phyloP scores from a whole-genome alignment of 2,888 invertebrate genomes.

The Tenthredo livida region DNA sequence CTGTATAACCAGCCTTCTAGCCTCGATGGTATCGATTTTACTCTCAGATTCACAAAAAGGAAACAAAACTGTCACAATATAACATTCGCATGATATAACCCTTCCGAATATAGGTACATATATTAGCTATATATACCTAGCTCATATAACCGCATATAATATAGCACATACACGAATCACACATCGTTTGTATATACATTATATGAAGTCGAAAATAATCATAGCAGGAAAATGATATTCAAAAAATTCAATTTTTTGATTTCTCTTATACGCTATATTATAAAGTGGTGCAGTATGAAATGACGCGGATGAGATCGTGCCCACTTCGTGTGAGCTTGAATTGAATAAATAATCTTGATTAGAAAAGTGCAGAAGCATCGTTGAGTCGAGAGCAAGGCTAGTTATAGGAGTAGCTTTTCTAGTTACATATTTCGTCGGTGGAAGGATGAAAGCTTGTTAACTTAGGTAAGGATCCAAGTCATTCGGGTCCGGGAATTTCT shows the following conservation, averaged over 20 bases:
- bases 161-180: neutral
- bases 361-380: constrained; percentile 58
- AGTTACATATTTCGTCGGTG: neutral
- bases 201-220: neutral
- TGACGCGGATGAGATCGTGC: neutral
- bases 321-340: constrained; percentile 63
- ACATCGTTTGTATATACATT: neutral
- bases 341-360: constrained; percentile 63
- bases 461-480: neutral
- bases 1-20: neutral
- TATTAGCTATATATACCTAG: neutral
- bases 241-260: too few relatives aligned
- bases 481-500: neutral
- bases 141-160: neutral
- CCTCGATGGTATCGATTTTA: neutral
- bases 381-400: constrained; percentile 54
- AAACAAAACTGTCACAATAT: neutral
- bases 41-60: neutral
- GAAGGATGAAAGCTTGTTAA: neutral
- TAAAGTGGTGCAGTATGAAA: neutral
- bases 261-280: neutral
- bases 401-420: neutral
- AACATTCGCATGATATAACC: neutral
- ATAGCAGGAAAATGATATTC: neutral
- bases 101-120: neutral